A percentile compares a stretch with the other conserved stretches of the same genome.
These are phyloP conservation scores for Imbricaverruca yamaguchii DNA, from an alignment of 2,888 invertebrate genomes.

Conservation along the genomic window DNA sequence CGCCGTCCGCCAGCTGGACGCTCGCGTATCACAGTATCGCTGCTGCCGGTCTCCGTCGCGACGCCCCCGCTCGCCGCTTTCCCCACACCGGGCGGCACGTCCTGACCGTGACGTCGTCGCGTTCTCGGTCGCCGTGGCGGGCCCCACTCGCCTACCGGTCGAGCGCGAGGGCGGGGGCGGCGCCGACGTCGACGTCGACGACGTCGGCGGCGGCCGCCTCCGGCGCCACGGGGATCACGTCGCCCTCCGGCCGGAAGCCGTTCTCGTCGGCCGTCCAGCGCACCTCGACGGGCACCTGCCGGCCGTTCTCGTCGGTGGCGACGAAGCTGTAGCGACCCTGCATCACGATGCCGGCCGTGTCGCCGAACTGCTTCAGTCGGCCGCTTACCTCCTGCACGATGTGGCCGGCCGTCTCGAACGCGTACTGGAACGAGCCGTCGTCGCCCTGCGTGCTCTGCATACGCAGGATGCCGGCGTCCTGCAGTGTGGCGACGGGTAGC, in stretches of 20 bases:
- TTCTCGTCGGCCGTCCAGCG: conserved; percentile 23
- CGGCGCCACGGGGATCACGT: conserved; percentile 25
- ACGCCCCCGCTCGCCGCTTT: no score
- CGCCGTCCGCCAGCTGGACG: no score
- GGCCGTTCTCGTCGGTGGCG: neutral
- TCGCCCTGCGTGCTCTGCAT: neutral
- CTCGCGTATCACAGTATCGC: no score
- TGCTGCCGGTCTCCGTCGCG: no score
- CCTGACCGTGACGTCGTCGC: no score
- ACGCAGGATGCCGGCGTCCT: neutral
- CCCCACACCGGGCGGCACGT: no score
- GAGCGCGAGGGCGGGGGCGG: no score
- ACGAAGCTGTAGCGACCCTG: neutral
- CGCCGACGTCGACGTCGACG: no score
- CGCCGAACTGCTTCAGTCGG: neutral
- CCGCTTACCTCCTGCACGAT: neutral
- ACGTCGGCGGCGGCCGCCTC: neutral
- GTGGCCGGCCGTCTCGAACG: neutral
- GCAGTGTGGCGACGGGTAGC: neutral
- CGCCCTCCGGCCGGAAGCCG: conserved; percentile 28
- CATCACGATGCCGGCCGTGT: neutral
- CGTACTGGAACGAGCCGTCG: neutral
- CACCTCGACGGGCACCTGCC: neutral
- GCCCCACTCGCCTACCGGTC: no score
- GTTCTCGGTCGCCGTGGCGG: no score